Evolutionary conservation across 2,888 invertebrate genomes (phyloP), one percentile per base, ranked within the genome.

Genomic region (Cetonia aurata): DNA sequence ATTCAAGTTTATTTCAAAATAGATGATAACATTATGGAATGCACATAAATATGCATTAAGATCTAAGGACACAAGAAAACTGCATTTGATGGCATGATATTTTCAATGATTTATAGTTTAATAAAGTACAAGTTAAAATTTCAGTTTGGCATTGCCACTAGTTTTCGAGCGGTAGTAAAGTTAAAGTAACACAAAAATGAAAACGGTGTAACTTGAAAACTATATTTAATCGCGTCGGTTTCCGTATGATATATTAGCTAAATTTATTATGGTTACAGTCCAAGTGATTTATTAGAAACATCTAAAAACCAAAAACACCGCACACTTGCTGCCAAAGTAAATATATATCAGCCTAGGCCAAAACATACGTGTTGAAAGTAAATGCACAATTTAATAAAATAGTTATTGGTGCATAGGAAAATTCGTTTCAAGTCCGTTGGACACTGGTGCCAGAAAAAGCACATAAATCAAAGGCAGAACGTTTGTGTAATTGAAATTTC

Each of bases 301-400:
- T 65, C 62, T 65, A 65, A 65, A 48, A 65, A 65, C 50, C 50
- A 37, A n/a, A n/a, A 65, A 65, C 62, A 65, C 50, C 62, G 48
- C 62, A 33, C 50, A 65, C 50, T 50, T 12, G 50, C 50, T 65
- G 62, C 62, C 62, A 65, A 65, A 65, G 50, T 50, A 65, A 65
- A 65, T 65, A 65, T 37, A 65, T 65, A 48, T 15, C 12, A 37
- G 50, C 41, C 37, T 50, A 46, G 46, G 50, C 50, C 62, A 37
- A 48, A 65, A 65, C 62, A 50, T 65, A 50, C 37, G 37, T 17
- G 50, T 65, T 37, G 50, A 65, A 65, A 65, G 50, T 65, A 50
- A 52, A 65, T 65, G 62, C 62, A 65, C 50, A 48, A 65, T 65
- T 65, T 65, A 50, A 65, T 65, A 65, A 65, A 65, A 65, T 65